Percentiles rank a stretch among this genome's conserved stretches.
Conservation (phyloP, 2,888 invertebrate species). For the Troides aeacus region DNA sequence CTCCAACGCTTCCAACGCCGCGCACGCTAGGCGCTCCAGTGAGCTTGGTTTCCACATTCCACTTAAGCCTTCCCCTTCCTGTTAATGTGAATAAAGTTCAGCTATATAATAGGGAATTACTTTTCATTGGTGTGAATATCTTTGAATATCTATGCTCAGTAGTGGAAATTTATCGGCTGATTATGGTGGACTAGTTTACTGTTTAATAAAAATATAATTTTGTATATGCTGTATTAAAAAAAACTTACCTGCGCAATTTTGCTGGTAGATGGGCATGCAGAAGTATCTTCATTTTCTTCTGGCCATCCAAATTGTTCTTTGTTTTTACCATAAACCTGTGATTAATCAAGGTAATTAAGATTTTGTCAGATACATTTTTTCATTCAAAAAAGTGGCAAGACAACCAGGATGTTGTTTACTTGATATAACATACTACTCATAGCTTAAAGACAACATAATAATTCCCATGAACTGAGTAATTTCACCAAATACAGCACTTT, state of each 20-base stretch:
- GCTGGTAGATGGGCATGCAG: constrained; percentile 68
- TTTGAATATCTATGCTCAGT: too few relatives aligned
- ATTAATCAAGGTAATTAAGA: background rate
- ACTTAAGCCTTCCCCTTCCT: constrained; percentile 59
- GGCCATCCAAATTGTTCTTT: constrained; percentile 99
- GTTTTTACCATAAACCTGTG: constrained; percentile 91
- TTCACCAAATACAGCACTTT: too few relatives aligned
- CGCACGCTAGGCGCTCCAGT: constrained; percentile 69
- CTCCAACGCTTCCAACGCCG: constrained; percentile 69
- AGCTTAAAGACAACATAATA: too few relatives aligned
- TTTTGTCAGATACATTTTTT: background rate
- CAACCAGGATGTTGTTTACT: too few relatives aligned
- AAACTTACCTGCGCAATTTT: constrained; percentile 63
- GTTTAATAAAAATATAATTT: background rate
- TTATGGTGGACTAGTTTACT: background rate
- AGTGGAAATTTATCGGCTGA: too few relatives aligned
- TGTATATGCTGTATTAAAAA: background rate
- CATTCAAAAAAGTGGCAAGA: too few relatives aligned
- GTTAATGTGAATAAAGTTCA: background rate
- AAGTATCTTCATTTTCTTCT: constrained; percentile 92
- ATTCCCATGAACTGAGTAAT: too few relatives aligned
- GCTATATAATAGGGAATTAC: too few relatives aligned
- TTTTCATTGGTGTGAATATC: too few relatives aligned
- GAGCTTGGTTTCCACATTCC: constrained; percentile 67
- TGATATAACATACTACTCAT: too few relatives aligned